Evolutionary conservation across 2,113 vertebrate species (phyloP), one percentile per base, ranked within the genome.

Genomic region (Shinisaurus crocodilurus): DNA sequence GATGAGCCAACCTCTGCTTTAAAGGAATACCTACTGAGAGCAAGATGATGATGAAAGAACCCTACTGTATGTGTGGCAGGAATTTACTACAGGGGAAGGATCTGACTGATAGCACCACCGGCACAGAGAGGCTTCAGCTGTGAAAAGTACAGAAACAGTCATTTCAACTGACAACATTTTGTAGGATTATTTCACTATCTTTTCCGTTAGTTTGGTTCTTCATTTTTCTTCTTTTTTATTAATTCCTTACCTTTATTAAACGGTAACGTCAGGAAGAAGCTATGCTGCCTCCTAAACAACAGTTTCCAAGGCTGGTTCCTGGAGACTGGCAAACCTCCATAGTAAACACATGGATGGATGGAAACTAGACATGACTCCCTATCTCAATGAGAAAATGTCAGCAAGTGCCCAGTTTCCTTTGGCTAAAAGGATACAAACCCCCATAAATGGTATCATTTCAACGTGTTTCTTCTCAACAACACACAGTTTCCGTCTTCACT

Each of bases 1-100:
- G 7, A 57, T 37, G 25, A 29, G 60, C 54, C 86, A 83, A 91
- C 20, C 0, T 88, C 10, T 20, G n/a, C 27, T 37, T 89, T 87
- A 88, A 93, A 77, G 67, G 57, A 48, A 2, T 90, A 32, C 45
- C 50, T 88, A 77, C 85, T 85, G 72, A 91, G 75, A 84, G 69
- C 2, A 91, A 43, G 1, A 54, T 48, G 32, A 67, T 83, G 57
- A 87, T 85, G 88, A 0, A 15, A 63, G 40, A 94, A n/a, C 2
- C 32, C 40, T 43, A 67, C 57, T 77, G 70, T 84, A 37, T 7
- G 50, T 91, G 85, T 86, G 82, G 48, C 37, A 87, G 0, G 1
- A 93, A 90, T n/a, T 27, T 83, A 86, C 74, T 40, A 54, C 12
- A 48, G 48, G 74, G 77, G 89, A 89, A 23, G 86, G 34, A 20